Percentiles rank a stretch among this genome's conserved stretches.
phyloP scores from a whole-genome alignment of 2,888 invertebrate genomes.

The Diabrotica balteata region DNA sequence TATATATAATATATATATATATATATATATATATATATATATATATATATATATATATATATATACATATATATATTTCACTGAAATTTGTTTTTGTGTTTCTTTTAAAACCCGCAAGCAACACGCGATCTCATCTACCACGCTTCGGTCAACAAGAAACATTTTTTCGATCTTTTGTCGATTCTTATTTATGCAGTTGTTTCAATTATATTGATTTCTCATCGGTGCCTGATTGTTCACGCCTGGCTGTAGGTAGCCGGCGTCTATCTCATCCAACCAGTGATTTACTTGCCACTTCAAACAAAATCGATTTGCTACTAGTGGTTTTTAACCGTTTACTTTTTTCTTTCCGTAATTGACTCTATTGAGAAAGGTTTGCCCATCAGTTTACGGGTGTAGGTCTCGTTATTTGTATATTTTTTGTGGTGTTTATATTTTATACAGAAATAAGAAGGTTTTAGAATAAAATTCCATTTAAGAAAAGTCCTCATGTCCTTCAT shows the following conservation, averaged over 20 bases:
- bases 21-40: too few species aligned
- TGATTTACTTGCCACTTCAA: conserved; percentile 39
- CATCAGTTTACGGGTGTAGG: too few species aligned
- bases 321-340: conserved; percentile 19
- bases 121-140: conserved; percentile 20
- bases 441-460: too few species aligned
- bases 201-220: conserved; percentile 36
- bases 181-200: conserved; percentile 25
- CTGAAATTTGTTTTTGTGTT: too few species aligned
- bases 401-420: too few species aligned
- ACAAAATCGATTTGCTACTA: conserved; percentile 34
- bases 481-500: too few species aligned
- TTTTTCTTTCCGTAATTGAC: conserved; percentile 17
- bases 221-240: conserved; percentile 34
- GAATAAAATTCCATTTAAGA: too few species aligned
- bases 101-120: neutral
- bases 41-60: too few species aligned
- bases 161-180: conserved; percentile 20
- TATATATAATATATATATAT: too few species aligned
- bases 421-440: too few species aligned
- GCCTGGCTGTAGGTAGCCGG: conserved; percentile 33
- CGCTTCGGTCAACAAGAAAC: conserved; percentile 14
- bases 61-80: too few species aligned
- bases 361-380: neutral
- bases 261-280: conserved; percentile 32